phyloP scores from a whole-genome alignment of 1,140 invertebrate species.

The Dolichoris vasculosae region DNA sequence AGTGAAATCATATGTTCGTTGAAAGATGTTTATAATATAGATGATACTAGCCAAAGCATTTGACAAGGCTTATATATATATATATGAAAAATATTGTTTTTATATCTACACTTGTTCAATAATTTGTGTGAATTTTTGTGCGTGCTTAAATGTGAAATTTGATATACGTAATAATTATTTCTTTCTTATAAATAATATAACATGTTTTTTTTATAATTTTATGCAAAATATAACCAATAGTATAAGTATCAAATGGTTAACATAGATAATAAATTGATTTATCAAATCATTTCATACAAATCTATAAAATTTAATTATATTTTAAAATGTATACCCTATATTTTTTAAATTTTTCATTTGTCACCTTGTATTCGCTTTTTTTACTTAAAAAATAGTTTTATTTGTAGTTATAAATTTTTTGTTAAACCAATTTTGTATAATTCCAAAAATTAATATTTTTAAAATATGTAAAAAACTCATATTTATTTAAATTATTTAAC shows the following conservation, averaged over 20 bases:
- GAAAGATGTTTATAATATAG: constrained; percentile 32
- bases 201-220: not conserved
- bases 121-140: constrained; percentile 19
- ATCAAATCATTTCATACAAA: constrained; percentile 13
- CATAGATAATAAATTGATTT: constrained; percentile 6
- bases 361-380: not conserved
- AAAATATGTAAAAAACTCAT: not conserved
- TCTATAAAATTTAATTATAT: constrained; percentile 16
- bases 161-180: constrained; percentile 11
- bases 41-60: constrained; percentile 22
- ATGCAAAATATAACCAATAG: not conserved
- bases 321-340: not conserved
- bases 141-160: constrained; percentile 18
- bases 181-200: constrained; percentile 22
- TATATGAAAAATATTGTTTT: constrained; percentile 28
- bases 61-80: constrained; percentile 19
- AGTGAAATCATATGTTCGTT: constrained; percentile 30
- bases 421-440: not conserved
- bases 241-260: constrained; percentile 25
- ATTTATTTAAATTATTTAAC: constrained; percentile 4
- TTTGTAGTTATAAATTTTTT: not conserved
- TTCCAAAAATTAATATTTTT: not conserved
- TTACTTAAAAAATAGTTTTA: not conserved
- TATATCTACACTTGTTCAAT: constrained; percentile 2
- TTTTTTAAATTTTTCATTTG: not conserved